Conservation (phyloP, 53 echinoderm and acorn worm species). For the Stichopus horrens region DNA sequence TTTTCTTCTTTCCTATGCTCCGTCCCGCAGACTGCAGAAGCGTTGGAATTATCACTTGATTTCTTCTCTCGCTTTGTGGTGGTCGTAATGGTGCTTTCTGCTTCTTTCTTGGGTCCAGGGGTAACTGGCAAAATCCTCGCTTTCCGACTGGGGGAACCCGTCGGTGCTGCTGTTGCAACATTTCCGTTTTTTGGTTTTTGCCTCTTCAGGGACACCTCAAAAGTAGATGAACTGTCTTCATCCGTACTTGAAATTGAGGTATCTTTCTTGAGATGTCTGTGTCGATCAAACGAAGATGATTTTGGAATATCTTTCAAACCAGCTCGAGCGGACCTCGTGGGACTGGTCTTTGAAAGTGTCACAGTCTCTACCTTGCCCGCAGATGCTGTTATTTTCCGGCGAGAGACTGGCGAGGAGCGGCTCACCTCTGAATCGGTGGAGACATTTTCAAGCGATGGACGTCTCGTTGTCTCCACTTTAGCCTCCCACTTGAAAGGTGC, state of each 20-base stretch:
- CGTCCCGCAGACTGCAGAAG: background rate
- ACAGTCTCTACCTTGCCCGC: constrained; percentile 27
- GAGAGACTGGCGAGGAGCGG: background rate
- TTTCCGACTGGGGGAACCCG: constrained; percentile 22
- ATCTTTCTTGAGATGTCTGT: background rate
- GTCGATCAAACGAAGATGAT: constrained; percentile 1
- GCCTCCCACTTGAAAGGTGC: constrained; percentile 36
- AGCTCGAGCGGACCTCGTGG: background rate
- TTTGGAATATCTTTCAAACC: background rate
- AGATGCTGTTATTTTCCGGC: constrained; percentile 10
- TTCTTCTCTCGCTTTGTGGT: background rate
- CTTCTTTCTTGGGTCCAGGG: background rate
- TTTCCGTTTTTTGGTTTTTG: constrained; percentile 28
- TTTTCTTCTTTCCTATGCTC: constrained; percentile 13
- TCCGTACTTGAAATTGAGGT: constrained; percentile 32
- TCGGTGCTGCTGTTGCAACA: background rate
- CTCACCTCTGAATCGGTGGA: constrained; percentile 42
- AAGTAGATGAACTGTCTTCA: constrained; percentile 30
- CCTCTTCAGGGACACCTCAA: constrained; percentile 11
- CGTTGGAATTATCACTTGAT: background rate
- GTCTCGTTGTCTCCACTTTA: constrained; percentile 31
- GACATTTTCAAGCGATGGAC: constrained; percentile 41
- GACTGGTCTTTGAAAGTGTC: constrained; percentile 1
- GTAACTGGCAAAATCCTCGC: background rate
- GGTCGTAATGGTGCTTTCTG: background rate